Evolutionary conservation across 2,113 vertebrate genomes (phyloP).

Genomic region (Cyprinodon brontotheroides): DNA sequence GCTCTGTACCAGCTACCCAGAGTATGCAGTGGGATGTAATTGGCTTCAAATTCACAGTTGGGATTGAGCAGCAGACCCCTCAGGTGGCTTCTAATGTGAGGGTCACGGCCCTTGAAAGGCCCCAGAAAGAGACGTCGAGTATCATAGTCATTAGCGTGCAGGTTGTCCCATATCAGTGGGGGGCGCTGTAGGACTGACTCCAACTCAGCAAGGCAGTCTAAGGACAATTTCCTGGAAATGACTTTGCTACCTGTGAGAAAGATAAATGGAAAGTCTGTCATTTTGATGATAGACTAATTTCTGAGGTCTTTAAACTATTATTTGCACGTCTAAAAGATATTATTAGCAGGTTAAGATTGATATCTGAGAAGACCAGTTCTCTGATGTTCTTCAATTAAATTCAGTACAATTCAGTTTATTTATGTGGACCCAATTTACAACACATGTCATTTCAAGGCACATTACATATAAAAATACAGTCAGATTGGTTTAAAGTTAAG

Average conservation of each 20-base stretch:
- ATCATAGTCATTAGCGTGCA: constrained; percentile 89
- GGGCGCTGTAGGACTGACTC: constrained; percentile 79
- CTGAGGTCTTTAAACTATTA: not conserved
- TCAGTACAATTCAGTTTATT: too few species aligned
- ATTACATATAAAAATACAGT: too few species aligned
- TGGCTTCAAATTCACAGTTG: constrained; percentile 90
- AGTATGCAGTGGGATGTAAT: constrained; percentile 86
- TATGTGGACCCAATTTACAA: too few species aligned
- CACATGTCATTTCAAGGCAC: too few species aligned
- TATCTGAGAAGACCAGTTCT: not conserved
- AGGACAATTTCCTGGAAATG: constrained; percentile 83
- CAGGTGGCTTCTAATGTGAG: constrained; percentile 74
- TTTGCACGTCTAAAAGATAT: not conserved
- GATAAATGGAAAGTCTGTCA: not conserved
- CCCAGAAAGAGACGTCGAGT: constrained; percentile 87
- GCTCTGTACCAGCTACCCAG: constrained; percentile 81
- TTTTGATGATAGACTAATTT: too few species aligned
- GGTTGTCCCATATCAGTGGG: constrained; percentile 88
- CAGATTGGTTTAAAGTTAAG: too few species aligned
- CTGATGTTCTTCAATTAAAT: not conserved
- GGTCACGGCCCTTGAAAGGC: constrained; percentile 84
- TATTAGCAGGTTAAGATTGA: not conserved
- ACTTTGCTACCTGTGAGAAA: constrained; percentile 81
- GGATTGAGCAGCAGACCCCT: constrained; percentile 86
- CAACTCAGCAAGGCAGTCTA: constrained; percentile 80